Base-by-base conservation (phyloP, 2,888 invertebrate species). In the Sussaba pulchella region DNA sequence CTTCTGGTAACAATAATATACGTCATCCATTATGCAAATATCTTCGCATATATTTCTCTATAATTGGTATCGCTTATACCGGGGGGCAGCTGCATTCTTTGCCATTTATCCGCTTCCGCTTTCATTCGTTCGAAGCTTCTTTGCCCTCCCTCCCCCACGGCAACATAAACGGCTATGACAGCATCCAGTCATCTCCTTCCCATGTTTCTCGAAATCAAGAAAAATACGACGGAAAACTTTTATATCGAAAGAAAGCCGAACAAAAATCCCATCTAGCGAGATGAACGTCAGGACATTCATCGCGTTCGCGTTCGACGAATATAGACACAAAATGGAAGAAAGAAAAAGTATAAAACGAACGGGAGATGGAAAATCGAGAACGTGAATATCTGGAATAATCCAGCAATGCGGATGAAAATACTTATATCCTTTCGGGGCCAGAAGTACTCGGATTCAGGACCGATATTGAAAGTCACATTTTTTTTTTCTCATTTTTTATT, bases 11-110 rank as follows among this genome's bases (percentile, higher is more conserved):
- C 87, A 85, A 86, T 85, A 85, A 85, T 52, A 52, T 24, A 24
- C 19, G 52, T 10, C 82, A 85, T 83, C 66, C 81, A 67, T 82
- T 82, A 86, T 87, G 85, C 82, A 87, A 86, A 88, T 86, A 83
- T 82, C 36, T 41, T 71, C 61, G 80, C 81, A 85, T 84, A 86
- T 86, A 85, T 86, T 86, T 88, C 86, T 83, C 83, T 75, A 67
- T 82, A 85, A 87, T 83, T 74, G 59, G 70, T 82, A 73, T 73
- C 74, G 70, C 71, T 47, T 54, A 19, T 52, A 21, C 24, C 50
- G 63, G 26, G 47, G 47, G 72, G 31, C 72, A 64, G 50, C 17
- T 36, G 31, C 24, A 57, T 14, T 57, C 57, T 14, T 57, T 36
- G 9, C 52, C 50, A 14, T 70, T 47, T 17, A 2, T 39, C 52